Evolutionary conservation across 2,113 vertebrate genomes (phyloP), one percentile per base, ranked within the genome.

Genomic region (Ramphastos sulfuratus): DNA sequence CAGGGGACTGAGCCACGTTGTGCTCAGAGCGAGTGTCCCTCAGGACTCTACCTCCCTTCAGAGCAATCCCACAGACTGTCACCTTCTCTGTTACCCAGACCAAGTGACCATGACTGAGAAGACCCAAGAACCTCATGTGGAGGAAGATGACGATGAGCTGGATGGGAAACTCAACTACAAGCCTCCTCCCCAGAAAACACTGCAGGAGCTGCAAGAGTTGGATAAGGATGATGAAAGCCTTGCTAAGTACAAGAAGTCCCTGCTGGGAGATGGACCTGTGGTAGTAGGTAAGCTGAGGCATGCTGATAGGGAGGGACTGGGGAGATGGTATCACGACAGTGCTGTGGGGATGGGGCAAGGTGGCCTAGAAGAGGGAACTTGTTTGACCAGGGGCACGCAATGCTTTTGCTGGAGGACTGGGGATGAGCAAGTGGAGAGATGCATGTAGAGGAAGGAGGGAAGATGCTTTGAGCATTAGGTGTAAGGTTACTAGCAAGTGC

Each of bases 171-270:
- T 98, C 87, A 98, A 98, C 80, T 98, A 98, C 48, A 98, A 98
- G 90, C 98, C 98, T 12, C 98, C 98, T 42, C 98, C 98, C 3
- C 98, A 98, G 92, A 98, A 98, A 86, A 98, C 98, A 15, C 96
- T 98, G 64, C 93, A 98, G 84, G 98, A 98, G 86, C 96, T 98
- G 27, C 98, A 98, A 58, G 98, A 98, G 85, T 95, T 98, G 96
- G 98, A 98, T 92, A 98, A 98, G 88, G 98, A 98, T 1, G 98
- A 98, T 6, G 98, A 98, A 82, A 98, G 98, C 89, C 97, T 98
- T 1, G 78, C 91, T 14, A 98, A 98, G 44, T 98, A 98, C 90
- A 98, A 98, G 97, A 98, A 98, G 73, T 98, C 97, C 2, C 96
- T 98, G 59, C 96, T 98, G 85, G 98, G 98, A 37, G 97, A 98